Conservation (phyloP, 2,113 vertebrate species). For the Nannobrachium achirus region DNA sequence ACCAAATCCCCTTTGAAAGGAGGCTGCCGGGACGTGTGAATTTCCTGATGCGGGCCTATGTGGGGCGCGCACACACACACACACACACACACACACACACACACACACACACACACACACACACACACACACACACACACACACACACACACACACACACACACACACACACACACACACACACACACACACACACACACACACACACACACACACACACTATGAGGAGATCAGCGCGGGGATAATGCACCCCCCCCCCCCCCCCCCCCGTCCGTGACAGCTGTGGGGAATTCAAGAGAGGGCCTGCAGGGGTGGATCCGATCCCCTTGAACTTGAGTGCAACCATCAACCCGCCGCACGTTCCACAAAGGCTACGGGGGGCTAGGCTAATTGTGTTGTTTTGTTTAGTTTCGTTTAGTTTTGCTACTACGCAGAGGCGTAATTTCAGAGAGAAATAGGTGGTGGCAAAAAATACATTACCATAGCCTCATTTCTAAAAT, state of each 20-base stretch:
- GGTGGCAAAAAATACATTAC: too few relatives aligned
- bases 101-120: neutral
- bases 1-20: slow-evolving; percentile 40
- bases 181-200: neutral
- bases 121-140: neutral
- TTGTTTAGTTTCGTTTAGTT: too few relatives aligned
- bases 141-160: neutral
- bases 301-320: slow-evolving; percentile 9
- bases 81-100: neutral
- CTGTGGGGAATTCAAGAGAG: slow-evolving; percentile 37
- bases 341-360: slow-evolving; percentile 17
- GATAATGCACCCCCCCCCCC: slow-evolving; percentile 48
- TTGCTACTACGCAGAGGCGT: too few relatives aligned
- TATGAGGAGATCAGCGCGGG: slow-evolving; percentile 25
- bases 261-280: too few relatives aligned
- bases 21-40: slow-evolving; percentile 28
- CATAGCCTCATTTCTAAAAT: too few relatives aligned
- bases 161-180: neutral
- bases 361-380: slow-evolving; percentile 30
- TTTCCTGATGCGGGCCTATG: slow-evolving; percentile 22
- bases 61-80: neutral
- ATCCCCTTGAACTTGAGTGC: slow-evolving; percentile 43
- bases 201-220: neutral
- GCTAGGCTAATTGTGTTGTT: slow-evolving; percentile 28
- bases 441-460: too few relatives aligned